A percentile compares a stretch with the other conserved stretches of the same genome.
phyloP scores from a whole-genome alignment of 2,888 invertebrate genomes.

The Eupelmus urozonus region DNA sequence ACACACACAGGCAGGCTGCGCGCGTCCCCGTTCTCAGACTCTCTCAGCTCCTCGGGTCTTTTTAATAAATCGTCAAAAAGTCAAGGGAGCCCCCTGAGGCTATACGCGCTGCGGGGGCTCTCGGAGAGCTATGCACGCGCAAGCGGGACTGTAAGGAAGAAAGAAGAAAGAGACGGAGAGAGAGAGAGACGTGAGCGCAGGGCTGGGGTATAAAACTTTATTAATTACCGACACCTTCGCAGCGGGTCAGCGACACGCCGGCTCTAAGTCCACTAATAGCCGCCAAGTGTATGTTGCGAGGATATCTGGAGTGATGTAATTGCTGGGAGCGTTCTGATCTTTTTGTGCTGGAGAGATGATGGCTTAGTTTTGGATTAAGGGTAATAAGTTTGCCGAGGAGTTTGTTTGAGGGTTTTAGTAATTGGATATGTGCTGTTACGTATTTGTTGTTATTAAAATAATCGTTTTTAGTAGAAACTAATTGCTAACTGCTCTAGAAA shows the following conservation, averaged over 20 bases:
- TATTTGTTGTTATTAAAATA: too few species aligned
- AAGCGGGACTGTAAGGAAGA: too few species aligned
- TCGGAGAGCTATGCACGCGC: too few species aligned
- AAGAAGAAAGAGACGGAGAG: too few species aligned
- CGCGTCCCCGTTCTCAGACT: slow-evolving; percentile 30
- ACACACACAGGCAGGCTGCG: neutral
- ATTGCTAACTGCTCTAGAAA: too few species aligned
- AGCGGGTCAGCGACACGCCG: neutral
- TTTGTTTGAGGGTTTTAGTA: too few species aligned
- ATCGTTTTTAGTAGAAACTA: too few species aligned
- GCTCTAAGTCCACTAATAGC: slow-evolving; percentile 43
- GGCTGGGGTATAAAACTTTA: slow-evolving; percentile 53
- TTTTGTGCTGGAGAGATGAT: too few species aligned
- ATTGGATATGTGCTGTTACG: too few species aligned
- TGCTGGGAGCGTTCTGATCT: too few species aligned
- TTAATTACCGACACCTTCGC: slow-evolving; percentile 56
- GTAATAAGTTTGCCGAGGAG: too few species aligned
- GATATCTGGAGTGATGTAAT: slow-evolving; percentile 3
- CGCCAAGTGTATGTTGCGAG: slow-evolving; percentile 14
- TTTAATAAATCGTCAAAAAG: slow-evolving; percentile 58
- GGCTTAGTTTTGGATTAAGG: too few species aligned
- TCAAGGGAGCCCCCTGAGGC: slow-evolving; percentile 39
- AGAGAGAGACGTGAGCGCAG: slow-evolving; percentile 6
- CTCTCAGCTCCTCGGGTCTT: slow-evolving; percentile 29
- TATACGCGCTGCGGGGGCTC: neutral